These are phyloP conservation scores for Channallabes apus DNA, from an alignment of 2,797 vertebrate genomes.

Conservation along the genomic window DNA sequence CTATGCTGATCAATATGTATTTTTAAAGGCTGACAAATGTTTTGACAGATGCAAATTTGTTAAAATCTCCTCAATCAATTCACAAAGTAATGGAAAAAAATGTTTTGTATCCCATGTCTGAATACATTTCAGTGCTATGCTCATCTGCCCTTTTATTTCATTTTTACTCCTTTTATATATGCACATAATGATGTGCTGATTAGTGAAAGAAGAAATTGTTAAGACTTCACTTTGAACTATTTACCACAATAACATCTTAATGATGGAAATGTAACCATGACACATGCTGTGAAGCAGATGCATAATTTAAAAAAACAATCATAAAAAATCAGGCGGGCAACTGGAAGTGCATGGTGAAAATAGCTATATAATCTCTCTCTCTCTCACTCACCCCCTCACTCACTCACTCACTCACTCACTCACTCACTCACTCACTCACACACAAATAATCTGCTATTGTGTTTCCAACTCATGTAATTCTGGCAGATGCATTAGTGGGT, in stretches of 20 bases:
- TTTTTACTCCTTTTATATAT: neutral
- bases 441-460: neutral
- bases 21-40: neutral
- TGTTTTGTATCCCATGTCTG: neutral
- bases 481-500: neutral
- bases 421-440: neutral
- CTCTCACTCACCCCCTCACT: too few relatives aligned
- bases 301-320: neutral
- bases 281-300: neutral
- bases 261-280: neutral
- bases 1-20: neutral
- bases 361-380: neutral
- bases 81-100: conserved; percentile 7
- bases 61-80: neutral
- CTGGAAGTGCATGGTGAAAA: neutral
- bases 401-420: too few relatives aligned
- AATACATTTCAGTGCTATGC: neutral
- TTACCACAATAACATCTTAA: neutral
- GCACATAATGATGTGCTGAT: neutral
- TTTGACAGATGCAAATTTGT: neutral
- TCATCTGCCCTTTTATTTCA: neutral
- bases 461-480: neutral
- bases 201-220: conserved; percentile 1
- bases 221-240: neutral
- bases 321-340: neutral